Percentiles rank a stretch among this genome's conserved stretches.
phyloP scores from a whole-genome alignment of 2,113 vertebrate genomes.

The Phylloscopus trochilus region DNA sequence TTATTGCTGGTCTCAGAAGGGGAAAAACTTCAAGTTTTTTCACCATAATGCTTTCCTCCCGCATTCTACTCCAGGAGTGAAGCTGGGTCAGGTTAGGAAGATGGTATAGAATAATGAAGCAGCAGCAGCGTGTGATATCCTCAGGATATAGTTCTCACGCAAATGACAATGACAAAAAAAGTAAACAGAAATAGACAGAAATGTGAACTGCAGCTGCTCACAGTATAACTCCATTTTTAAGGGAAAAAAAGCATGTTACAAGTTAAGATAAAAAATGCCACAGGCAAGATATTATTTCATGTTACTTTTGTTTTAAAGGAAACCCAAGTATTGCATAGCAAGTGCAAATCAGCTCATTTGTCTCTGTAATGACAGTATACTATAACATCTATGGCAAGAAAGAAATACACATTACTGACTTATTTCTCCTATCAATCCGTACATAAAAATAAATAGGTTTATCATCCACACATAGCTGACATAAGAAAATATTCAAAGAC shows the following conservation, averaged over 20 bases:
- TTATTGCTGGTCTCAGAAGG: not conserved
- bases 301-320: not conserved
- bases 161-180: not conserved
- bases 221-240: not conserved
- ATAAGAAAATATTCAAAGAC: not conserved
- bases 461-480: not conserved
- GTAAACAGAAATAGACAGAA: not conserved
- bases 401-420: not conserved
- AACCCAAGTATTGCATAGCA: not conserved
- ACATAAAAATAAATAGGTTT: not conserved
- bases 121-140: not conserved
- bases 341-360: not conserved
- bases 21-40: not conserved
- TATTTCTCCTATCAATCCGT: not conserved
- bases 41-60: not conserved
- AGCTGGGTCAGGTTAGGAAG: not conserved
- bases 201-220: not conserved
- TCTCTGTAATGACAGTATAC: not conserved
- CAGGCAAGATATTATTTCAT: not conserved
- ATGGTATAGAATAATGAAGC: not conserved
- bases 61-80: not conserved
- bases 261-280: not conserved
- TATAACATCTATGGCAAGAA: not conserved
- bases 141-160: not conserved
- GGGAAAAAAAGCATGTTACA: not conserved